Evolutionary conservation across 2,888 invertebrate genomes (phyloP).

Genomic region (Meta bourneti): DNA sequence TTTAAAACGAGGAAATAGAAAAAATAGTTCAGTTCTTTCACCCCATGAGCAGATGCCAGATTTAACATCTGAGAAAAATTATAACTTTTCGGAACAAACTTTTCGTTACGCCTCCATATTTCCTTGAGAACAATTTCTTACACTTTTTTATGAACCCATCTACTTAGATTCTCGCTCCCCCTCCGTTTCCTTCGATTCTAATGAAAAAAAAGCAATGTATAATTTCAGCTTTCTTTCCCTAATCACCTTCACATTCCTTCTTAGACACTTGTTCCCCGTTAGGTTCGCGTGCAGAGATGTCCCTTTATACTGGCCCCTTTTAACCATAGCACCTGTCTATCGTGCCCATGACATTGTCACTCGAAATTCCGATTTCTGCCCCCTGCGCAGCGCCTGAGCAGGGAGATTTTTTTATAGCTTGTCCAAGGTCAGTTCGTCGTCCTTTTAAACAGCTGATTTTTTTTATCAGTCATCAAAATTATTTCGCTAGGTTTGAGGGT

Average conservation of each 20-base stretch:
- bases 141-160: constrained; percentile 36
- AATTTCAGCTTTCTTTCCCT: constrained; percentile 53
- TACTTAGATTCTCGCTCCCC: constrained; percentile 10
- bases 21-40: constrained; percentile 5
- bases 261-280: constrained; percentile 60
- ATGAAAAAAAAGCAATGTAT: constrained; percentile 51
- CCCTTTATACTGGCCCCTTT: constrained; percentile 6
- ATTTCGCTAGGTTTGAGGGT: too few species aligned
- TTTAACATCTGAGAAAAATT: constrained; percentile 16
- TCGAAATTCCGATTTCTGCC: constrained; percentile 1
- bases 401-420: neutral
- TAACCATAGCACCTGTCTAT: constrained; percentile 46
- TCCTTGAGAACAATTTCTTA: constrained; percentile 1
- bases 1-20: neutral
- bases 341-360: constrained; percentile 42
- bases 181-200: neutral
- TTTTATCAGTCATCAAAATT: neutral
- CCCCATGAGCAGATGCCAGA: constrained; percentile 3
- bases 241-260: constrained; percentile 55
- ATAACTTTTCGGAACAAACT: neutral
- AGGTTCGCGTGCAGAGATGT: constrained; percentile 48
- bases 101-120: neutral
- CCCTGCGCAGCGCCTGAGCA: neutral
- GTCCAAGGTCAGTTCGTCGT: constrained; percentile 36
- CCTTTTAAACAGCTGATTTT: constrained; percentile 1